Evolutionary conservation across 2,113 vertebrate species (phyloP), one percentile per base, ranked within the genome.

Genomic region (Tetrao urogallus): DNA sequence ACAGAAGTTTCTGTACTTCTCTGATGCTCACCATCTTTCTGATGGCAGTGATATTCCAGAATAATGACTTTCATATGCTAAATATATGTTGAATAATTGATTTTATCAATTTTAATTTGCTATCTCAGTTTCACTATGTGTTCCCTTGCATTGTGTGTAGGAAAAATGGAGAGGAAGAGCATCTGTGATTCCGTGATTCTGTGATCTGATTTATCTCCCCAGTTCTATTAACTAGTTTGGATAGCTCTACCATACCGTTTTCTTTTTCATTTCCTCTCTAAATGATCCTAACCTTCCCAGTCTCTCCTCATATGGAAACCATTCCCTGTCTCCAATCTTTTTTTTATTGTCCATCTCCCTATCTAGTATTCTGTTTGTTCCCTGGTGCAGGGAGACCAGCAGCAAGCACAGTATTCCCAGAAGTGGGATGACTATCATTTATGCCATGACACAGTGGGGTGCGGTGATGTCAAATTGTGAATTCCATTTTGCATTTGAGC

Each of bases 251-350:
- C 71, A 85, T 94, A 63, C n/a, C 86, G 73, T 89, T 94, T 61
- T 72, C 73, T 91, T 89, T 96, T 95, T 96, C 81, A 93, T 96
- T 95, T 96, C 92, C 89, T 94, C 61, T 87, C 54, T 86, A 87
- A 91, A 82, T 70, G 48, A 90, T 95, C 92, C 66, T 63, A 96
- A 92, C 58, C 9, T 94, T 93, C 95, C 84, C 63, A 89, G 74
- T 73, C 36, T 69, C 28, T 85, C 17, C 89, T 95, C 94, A 94
- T 95, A 92, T 96, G 96, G 92, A 95, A 96, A 89, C 95, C 91
- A 95, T 95, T 96, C 86, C 63, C 80, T 73, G 42, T 57, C 71
- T 94, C 91, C 92, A 90, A 63, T 85, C 58, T 73, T 82, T 89
- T 86, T 95, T 96, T 96, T 93, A 94, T 91, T 94, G 78, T 94